Evolutionary conservation across 2,888 invertebrate species (phyloP).

Genomic region (Lithophane semibrunnea): DNA sequence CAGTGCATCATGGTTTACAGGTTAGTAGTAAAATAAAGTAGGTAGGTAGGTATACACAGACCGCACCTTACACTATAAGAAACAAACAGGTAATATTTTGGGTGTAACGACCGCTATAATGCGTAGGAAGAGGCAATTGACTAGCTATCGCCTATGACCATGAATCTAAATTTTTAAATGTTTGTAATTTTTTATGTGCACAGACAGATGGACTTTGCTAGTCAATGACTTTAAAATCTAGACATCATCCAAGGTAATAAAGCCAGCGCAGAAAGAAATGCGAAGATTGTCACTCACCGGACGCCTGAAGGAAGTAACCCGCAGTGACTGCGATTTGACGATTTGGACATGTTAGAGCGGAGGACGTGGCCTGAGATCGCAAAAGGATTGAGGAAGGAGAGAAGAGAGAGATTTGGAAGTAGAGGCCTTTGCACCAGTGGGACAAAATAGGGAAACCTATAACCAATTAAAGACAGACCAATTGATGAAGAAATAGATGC

Average conservation of each 20-base stretch:
- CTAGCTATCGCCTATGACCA: constrained; percentile 38
- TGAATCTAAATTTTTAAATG: constrained; percentile 18
- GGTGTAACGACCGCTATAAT: constrained; percentile 48
- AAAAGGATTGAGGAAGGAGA: not conserved
- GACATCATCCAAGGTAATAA: not conserved
- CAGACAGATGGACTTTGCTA: not conserved
- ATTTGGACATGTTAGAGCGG: too few species aligned
- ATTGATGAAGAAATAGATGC: not conserved
- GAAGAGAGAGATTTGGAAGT: not conserved
- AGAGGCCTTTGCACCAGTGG: not conserved
- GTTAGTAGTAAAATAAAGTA: not conserved
- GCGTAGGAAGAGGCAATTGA: constrained; percentile 60
- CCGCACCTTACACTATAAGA: constrained; percentile 11
- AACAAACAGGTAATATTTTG: constrained; percentile 30
- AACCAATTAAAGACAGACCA: not conserved
- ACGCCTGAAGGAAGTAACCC: not conserved
- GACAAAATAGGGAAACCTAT: not conserved
- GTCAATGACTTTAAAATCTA: constrained; percentile 6
- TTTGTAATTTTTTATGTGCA: constrained; percentile 25
- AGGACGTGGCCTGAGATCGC: not conserved
- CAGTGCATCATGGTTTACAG: not conserved
- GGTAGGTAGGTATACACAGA: constrained; percentile 21
- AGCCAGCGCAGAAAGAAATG: not conserved
- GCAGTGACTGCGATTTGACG: too few species aligned
- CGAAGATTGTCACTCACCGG: not conserved